phyloP scores from a whole-genome alignment of 2,797 vertebrate genomes.

The Octomys mimax region DNA sequence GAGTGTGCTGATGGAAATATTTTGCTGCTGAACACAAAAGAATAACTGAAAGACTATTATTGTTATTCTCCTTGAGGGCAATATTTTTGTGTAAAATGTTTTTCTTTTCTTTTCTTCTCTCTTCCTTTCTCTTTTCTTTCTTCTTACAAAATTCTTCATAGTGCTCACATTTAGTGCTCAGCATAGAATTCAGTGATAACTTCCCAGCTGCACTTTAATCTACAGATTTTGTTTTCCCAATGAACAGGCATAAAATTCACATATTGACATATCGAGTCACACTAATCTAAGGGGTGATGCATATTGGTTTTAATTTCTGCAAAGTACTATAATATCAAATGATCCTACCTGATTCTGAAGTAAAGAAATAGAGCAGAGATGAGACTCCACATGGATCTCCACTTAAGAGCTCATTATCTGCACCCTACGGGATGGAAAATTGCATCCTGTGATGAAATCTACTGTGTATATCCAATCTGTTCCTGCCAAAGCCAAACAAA shows the following conservation, averaged over 20 bases:
- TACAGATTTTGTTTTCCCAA: conserved; percentile 18
- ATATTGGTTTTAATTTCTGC: background rate
- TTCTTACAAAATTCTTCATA: background rate
- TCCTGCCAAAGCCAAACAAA: background rate
- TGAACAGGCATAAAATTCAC: background rate
- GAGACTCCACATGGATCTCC: background rate
- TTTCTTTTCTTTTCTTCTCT: background rate
- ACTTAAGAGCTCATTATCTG: background rate
- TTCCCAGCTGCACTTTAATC: background rate
- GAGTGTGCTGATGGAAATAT: no score
- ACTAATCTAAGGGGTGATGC: background rate
- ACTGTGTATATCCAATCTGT: background rate
- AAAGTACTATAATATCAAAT: conserved; percentile 19
- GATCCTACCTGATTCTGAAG: background rate
- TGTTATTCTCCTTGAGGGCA: background rate
- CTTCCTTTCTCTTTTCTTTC: background rate
- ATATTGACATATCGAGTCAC: background rate
- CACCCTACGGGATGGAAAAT: background rate
- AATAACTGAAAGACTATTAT: no score
- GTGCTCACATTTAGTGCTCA: background rate
- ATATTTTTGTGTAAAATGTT: background rate
- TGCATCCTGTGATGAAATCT: background rate
- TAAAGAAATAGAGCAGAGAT: background rate
- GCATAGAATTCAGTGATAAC: fast-evolving
- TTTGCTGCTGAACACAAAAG: no score